Percentiles rank a stretch among this genome's conserved stretches.
Evolutionary conservation across 1,140 invertebrate genomes (phyloP).

Genomic region (Drosophila triauraria): DNA sequence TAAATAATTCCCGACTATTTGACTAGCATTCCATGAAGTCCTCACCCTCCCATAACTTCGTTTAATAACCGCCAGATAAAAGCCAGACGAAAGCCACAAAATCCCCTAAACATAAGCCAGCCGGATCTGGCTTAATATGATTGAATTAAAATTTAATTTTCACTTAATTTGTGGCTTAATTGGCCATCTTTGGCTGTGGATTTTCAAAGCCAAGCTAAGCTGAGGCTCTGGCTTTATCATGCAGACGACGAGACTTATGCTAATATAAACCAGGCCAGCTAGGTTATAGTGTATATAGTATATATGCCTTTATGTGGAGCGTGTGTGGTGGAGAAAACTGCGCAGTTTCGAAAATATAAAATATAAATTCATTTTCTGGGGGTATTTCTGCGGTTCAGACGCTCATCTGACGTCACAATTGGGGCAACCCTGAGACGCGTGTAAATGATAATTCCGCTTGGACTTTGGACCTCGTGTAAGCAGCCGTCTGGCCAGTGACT

Average conservation of each 20-base stretch:
- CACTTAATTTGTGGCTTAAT: slow-evolving; percentile 25
- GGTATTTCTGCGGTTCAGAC: slow-evolving; percentile 25
- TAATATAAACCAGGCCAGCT: slow-evolving; percentile 51
- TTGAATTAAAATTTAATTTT: slow-evolving; percentile 26
- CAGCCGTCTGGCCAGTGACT: slow-evolving; percentile 19
- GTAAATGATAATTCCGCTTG: slow-evolving; percentile 30
- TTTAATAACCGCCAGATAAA: slow-evolving; percentile 26
- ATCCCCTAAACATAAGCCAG: slow-evolving; percentile 6
- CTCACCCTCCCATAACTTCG: neutral
- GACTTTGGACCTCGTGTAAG: slow-evolving; percentile 38
- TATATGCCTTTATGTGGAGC: neutral
- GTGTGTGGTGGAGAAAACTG: slow-evolving; percentile 25
- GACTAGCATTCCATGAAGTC: slow-evolving; percentile 9
- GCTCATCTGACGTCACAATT: slow-evolving; percentile 36
- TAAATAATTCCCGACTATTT: slow-evolving; percentile 34
- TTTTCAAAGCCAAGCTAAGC: neutral
- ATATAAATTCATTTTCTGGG: slow-evolving; percentile 20
- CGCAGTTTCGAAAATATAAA: slow-evolving; percentile 41
- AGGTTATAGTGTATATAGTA: slow-evolving; percentile 1
- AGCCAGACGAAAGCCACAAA: slow-evolving; percentile 37
- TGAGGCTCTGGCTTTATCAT: slow-evolving; percentile 10
- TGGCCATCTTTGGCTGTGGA: neutral
- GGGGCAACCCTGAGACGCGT: slow-evolving; percentile 42
- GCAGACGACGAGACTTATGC: slow-evolving; percentile 31
- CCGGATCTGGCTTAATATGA: slow-evolving; percentile 20